Conservation (phyloP, 1,140 invertebrate species). For the Monochamus saltuarius region DNA sequence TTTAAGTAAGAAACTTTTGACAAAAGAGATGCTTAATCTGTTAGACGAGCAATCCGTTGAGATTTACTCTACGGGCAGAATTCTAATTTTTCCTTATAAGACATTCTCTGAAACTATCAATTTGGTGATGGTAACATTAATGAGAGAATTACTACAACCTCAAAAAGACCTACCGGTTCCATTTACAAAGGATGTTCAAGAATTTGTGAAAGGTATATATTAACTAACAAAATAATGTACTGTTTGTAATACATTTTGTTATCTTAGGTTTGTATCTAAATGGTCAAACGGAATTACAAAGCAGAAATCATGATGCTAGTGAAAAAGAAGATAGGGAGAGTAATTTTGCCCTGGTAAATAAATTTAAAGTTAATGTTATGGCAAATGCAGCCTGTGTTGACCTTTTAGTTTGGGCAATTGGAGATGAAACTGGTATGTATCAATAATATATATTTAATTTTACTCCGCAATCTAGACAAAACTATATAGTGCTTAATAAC, state of each 20-base stretch:
- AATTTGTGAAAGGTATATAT: constrained; percentile 68
- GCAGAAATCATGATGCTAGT: constrained; percentile 76
- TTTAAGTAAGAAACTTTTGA: constrained; percentile 83
- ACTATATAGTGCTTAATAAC: neutral
- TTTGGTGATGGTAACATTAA: constrained; percentile 86
- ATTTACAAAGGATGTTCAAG: constrained; percentile 94
- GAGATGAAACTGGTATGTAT: constrained; percentile 87
- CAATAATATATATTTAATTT: neutral
- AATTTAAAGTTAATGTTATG: constrained; percentile 94
- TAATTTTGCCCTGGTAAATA: constrained; percentile 78
- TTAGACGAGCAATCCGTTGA: constrained; percentile 83
- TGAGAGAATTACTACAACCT: constrained; percentile 87
- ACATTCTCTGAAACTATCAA: constrained; percentile 94
- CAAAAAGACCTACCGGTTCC: constrained; percentile 84
- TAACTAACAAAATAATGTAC: constrained; percentile 7
- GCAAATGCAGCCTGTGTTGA: constrained; percentile 97
- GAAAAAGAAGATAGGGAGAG: constrained; percentile 79
- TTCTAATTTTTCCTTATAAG: constrained; percentile 81
- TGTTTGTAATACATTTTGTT: constrained; percentile 14
- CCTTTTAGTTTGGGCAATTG: constrained; percentile 95
- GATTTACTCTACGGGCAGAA: constrained; percentile 59
- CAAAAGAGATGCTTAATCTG: constrained; percentile 78
- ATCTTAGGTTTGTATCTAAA: constrained; percentile 81
- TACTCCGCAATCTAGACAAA: neutral
- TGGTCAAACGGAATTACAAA: constrained; percentile 89